A percentile compares a stretch with the other conserved stretches of the same genome.
phyloP scores from a whole-genome alignment of 2,888 invertebrate species.

The Hypolimnas misippus region DNA sequence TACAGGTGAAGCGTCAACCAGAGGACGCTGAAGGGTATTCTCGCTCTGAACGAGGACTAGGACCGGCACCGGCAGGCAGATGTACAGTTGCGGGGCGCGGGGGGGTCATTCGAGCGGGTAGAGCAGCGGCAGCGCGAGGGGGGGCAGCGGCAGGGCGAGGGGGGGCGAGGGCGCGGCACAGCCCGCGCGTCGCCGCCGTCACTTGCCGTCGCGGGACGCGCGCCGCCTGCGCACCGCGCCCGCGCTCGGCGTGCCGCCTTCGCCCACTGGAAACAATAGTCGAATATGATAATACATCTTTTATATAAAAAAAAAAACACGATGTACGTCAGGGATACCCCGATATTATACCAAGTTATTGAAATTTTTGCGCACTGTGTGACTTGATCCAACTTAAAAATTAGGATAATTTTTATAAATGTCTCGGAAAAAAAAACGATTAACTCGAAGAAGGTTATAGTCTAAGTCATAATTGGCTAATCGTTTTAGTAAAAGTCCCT shows the following conservation, averaged over 20 bases:
- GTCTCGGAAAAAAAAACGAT: no score
- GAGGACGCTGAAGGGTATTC: no score
- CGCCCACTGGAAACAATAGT: conserved; percentile 62
- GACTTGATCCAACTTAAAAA: no score
- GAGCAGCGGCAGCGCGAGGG: conserved; percentile 46
- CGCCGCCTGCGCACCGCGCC: conserved; percentile 84
- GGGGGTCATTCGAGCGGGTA: conserved; percentile 47
- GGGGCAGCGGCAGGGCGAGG: conserved; percentile 42
- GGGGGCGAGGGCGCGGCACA: conserved; percentile 58
- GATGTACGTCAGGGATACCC: no score
- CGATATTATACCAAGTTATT: no score
- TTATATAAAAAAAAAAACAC: neutral
- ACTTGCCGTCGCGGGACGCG: conserved; percentile 89
- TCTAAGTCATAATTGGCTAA: no score
- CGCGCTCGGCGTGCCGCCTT: conserved; percentile 52
- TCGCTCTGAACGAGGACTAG: neutral
- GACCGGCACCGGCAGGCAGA: neutral
- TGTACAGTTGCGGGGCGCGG: conserved; percentile 24
- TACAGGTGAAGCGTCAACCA: no score
- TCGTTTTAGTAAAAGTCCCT: no score
- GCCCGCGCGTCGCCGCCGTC: conserved; percentile 86
- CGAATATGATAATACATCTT: neutral
- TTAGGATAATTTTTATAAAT: no score
- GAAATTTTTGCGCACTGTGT: no score
- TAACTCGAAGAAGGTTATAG: no score